Evolutionary conservation across 2,113 vertebrate genomes (phyloP).

Genomic region (Aptenodytes forsteri): DNA sequence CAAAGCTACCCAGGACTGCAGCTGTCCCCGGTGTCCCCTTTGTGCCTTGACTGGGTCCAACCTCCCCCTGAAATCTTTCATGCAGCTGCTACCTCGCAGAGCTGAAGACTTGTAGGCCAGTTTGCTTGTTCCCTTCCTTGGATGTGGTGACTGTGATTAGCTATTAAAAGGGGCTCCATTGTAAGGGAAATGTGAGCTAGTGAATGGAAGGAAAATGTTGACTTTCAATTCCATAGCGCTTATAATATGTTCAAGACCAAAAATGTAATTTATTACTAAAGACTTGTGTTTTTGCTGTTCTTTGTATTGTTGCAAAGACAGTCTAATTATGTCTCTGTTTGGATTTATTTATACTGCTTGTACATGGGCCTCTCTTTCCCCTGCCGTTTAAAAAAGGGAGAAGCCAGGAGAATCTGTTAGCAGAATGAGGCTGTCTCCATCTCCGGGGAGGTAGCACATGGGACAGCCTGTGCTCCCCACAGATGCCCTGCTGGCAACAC

Average conservation of each 20-base stretch:
- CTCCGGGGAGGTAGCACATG: background rate
- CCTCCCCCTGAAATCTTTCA: background rate
- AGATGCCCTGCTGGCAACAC: background rate
- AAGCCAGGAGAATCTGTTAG: background rate
- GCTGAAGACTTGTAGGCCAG: background rate
- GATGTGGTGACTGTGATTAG: conserved; percentile 29
- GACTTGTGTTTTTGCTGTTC: background rate
- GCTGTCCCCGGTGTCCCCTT: fast-evolving
- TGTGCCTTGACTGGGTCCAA: background rate
- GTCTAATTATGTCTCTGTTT: conserved; percentile 17
- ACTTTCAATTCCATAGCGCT: conserved; percentile 15
- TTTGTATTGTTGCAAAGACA: conserved; percentile 33
- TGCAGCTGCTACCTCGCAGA: background rate
- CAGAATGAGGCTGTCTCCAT: background rate
- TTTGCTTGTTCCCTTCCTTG: background rate
- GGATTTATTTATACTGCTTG: background rate
- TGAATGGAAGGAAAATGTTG: conserved; percentile 58
- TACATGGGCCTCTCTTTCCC: background rate
- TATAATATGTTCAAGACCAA: conserved; percentile 56
- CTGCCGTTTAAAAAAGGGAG: background rate
- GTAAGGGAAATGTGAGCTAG: conserved; percentile 45
- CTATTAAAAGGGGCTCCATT: background rate
- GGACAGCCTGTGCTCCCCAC: background rate
- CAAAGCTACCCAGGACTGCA: background rate
- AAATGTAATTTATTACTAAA: conserved; percentile 7